These are phyloP conservation scores for Alcis repandata DNA, from an alignment of 2,888 invertebrate species.

Conservation along the genomic window DNA sequence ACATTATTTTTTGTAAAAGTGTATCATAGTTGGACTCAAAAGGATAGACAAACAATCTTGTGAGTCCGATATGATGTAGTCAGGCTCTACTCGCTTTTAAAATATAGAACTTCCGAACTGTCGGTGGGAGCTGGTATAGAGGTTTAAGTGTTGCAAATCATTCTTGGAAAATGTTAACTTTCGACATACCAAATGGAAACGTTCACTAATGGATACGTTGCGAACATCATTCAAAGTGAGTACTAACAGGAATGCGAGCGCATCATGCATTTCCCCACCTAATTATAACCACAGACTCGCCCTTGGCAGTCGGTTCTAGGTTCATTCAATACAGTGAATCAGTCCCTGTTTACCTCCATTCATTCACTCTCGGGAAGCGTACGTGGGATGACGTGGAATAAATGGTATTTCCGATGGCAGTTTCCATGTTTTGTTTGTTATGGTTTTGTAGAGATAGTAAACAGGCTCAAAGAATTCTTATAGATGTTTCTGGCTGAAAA, in stretches of 20 bases:
- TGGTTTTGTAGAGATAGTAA: conserved; percentile 6
- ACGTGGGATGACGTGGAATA: conserved; percentile 32
- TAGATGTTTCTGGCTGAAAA: background rate
- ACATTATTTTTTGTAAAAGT: too few species aligned
- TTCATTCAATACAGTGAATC: conserved; percentile 46
- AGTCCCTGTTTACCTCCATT: conserved; percentile 45
- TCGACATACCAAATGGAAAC: background rate
- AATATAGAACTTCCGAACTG: too few species aligned
- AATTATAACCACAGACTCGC: conserved; percentile 29
- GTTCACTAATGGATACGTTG: background rate
- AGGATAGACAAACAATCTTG: too few species aligned
- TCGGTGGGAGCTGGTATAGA: too few species aligned
- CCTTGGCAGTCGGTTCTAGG: conserved; percentile 30
- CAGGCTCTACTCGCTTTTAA: too few species aligned
- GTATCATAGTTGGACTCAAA: too few species aligned
- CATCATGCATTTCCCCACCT: conserved; percentile 28
- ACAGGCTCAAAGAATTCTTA: conserved; percentile 10
- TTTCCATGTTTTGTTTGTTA: conserved; percentile 29
- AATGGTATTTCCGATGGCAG: conserved; percentile 33
- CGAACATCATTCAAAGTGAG: conserved; percentile 14
- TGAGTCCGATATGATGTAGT: too few species aligned
- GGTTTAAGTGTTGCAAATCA: too few species aligned
- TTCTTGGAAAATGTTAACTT: too few species aligned
- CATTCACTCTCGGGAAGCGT: conserved; percentile 41
- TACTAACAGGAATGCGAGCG: conserved; percentile 25